Evolutionary conservation across 2,113 vertebrate genomes (phyloP).

Genomic region (Siphamia tubifer): DNA sequence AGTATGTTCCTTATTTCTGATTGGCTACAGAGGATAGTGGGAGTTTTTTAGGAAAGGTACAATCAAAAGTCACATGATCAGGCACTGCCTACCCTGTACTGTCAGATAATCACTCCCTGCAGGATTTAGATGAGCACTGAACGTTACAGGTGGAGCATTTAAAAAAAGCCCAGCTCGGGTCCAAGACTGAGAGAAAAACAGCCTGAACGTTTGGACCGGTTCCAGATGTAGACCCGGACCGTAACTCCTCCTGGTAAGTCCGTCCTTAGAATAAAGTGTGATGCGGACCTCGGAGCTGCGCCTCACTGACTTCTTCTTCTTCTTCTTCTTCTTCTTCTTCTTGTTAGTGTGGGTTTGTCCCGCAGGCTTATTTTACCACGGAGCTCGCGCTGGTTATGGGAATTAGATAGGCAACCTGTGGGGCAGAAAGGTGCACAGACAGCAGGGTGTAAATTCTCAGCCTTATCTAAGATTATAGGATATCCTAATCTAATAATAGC

Average conservation of each 20-base stretch:
- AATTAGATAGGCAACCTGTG: slow-evolving; percentile 13
- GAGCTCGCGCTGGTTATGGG: neutral
- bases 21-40: neutral
- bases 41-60: slow-evolving; percentile 13
- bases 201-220: neutral
- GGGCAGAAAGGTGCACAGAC: neutral
- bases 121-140: slow-evolving; percentile 27
- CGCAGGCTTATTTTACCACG: neutral
- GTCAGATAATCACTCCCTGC: slow-evolving; percentile 13
- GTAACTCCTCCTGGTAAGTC: slow-evolving; percentile 30
- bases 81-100: slow-evolving; percentile 8
- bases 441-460: slow-evolving; percentile 11
- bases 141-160: slow-evolving; percentile 63
- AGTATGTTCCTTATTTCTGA: neutral
- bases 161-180: neutral
- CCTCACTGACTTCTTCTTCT: slow-evolving; percentile 3
- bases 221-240: neutral
- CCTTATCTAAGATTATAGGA: slow-evolving; percentile 59
- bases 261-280: too few relatives aligned
- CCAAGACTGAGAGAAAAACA: neutral
- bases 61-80: slow-evolving; percentile 43
- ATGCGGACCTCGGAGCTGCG: neutral
- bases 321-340: too few relatives aligned
- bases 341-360: neutral
- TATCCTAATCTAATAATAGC: slow-evolving; percentile 64